Evolutionary conservation across 2,113 vertebrate species (phyloP), one percentile per base, ranked within the genome.

Genomic region (Paedocypris sp.): DNA sequence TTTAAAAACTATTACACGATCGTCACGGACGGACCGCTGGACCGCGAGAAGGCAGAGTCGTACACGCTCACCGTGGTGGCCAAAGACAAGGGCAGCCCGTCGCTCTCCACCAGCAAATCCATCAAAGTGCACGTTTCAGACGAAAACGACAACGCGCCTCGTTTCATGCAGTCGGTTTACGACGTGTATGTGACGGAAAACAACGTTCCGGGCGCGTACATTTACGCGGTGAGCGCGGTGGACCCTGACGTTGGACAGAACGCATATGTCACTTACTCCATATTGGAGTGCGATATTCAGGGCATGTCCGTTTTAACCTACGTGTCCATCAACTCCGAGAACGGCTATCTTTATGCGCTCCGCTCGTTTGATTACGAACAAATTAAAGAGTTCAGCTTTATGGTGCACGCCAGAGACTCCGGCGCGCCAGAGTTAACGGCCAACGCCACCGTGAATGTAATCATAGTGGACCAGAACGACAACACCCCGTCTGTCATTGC

Each of bases 311-410:
- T 97, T 57, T 90, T 91, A 77, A 96, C 94, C 2, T 98, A 97
- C 35, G 93, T 98, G 62, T 97, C 93, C 75, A 92, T 98, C 75
- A 97, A 98, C 80, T 87, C 93, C 1, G 94, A 98, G 77, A 98
- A 94, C 32, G 95, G 95, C 48, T 95, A 94, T 70, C 83, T 98
- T 72, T 97, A 97, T 73, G 95, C 95, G 8, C 83, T 98, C 82
- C 89, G 95, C 73, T 94, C 92, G 25, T 98, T 98, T 54, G 94
- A 98, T 75, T 96, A 96, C 13, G 94, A 98, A 77, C 94, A 93
- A 79, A 88, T 98, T 43, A 94, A 93, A 71, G 91, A 93, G 79
- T 95, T 98, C 70, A 89, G 84, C 74, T 96, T 98, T 60, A 91
- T 89, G 74, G 93, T 95, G 6, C 87, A 91, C 60, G 94, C 92